Conservation (phyloP, 2,888 invertebrate species). For the Steinernema hermaphroditum region DNA sequence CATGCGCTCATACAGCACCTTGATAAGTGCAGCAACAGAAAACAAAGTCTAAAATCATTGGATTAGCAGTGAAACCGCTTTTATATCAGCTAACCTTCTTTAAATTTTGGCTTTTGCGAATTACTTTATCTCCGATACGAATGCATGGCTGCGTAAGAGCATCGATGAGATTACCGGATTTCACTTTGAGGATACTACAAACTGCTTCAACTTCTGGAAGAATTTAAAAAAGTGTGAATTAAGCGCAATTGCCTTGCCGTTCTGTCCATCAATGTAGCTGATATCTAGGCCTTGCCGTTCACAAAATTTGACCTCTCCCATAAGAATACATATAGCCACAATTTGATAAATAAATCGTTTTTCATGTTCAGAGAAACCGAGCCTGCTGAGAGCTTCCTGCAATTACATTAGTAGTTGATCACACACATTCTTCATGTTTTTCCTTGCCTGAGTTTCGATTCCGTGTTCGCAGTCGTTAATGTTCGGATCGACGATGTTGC, state of each 20-base stretch:
- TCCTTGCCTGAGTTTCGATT: constrained; percentile 24
- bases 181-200: constrained; percentile 53
- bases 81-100: constrained; percentile 66
- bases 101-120: constrained; percentile 69
- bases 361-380: constrained; percentile 53
- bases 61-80: constrained; percentile 3
- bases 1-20: constrained; percentile 59
- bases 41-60: constrained; percentile 36
- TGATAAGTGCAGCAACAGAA: constrained; percentile 59
- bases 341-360: constrained; percentile 51
- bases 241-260: no score
- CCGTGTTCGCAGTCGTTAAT: constrained; percentile 36
- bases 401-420: constrained; percentile 10
- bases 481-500: constrained; percentile 33
- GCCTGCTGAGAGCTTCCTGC: constrained; percentile 50
- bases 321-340: constrained; percentile 55
- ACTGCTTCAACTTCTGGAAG: constrained; percentile 56
- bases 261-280: constrained; percentile 56
- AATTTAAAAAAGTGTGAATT: no score
- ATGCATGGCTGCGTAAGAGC: constrained; percentile 70
- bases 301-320: constrained; percentile 63
- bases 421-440: background rate
- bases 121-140: constrained; percentile 69
- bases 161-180: constrained; percentile 62
- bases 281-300: constrained; percentile 60